Percentiles rank a stretch among this genome's conserved stretches.
Conservation (phyloP, 2,113 vertebrate genomes). For the Pipa parva region DNA sequence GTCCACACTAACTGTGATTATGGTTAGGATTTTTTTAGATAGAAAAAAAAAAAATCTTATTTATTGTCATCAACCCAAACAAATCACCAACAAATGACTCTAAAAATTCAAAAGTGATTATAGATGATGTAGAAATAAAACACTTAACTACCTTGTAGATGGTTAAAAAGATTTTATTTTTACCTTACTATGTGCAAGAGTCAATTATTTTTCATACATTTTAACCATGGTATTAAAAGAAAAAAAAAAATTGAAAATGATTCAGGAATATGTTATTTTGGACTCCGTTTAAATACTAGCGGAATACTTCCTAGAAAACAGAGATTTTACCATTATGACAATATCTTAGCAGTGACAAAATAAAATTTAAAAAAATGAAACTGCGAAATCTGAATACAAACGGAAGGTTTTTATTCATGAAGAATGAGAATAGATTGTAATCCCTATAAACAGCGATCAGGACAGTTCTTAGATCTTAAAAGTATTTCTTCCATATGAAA, state of each 20-base stretch:
- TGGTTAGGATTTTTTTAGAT: not conserved
- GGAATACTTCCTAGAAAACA: no score
- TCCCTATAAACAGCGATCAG: no score
- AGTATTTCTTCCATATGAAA: no score
- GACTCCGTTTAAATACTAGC: no score
- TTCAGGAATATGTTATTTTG: not conserved
- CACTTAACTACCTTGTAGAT: not conserved
- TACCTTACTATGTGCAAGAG: not conserved
- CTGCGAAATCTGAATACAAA: no score
- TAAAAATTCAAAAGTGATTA: not conserved
- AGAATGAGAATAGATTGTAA: no score
- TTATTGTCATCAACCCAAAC: no score
- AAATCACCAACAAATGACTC: not conserved
- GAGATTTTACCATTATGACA: not conserved
- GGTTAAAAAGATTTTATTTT: constrained; percentile 5
- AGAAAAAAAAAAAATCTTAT: not conserved
- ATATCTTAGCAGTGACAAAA: not conserved
- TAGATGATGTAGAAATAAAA: constrained; percentile 5
- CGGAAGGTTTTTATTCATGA: no score
- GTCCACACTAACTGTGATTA: not conserved
- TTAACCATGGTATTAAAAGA: not conserved
- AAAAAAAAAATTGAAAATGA: not conserved
- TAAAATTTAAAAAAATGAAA: no score
- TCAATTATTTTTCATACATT: constrained; percentile 5
- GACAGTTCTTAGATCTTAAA: no score